Base-by-base conservation (phyloP, 2,888 invertebrate species). In the Drosophila borealis region DNA sequence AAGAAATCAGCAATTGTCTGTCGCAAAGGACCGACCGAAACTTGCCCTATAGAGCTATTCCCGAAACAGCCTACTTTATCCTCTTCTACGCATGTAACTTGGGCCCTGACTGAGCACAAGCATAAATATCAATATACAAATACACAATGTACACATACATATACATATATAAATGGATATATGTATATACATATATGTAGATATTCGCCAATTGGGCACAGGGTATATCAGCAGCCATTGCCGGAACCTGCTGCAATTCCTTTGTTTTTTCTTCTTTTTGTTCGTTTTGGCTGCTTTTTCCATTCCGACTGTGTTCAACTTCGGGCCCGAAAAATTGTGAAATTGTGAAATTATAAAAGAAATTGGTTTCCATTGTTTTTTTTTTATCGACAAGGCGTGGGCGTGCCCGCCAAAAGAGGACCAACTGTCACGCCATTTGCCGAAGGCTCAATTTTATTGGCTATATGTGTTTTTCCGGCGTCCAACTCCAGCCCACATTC, bases 281-380 rank as follows among this genome's bases (percentile, higher is more conserved):
- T 5, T 39, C 21, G 13, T 36, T 33, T n/a, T 17, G 13, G 19
- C 8, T 10, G 8, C 3, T 21, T 42, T 66, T 49, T 56, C 42
- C 44, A 46, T 56, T 37, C 33, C 21, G 21, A 39, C 44, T 42
- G 44, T 19, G 54, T 45, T 25, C 33, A 57, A 72, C 42, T 49
- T 77, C 73, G 34, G n/a, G 41, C 48, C 29, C 29, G 33, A 42
- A 66, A 74, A 55, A 36, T 25, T 33, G 53, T 14, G 54, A 36
- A 55, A 63, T 70, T 74, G 61, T 67, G 51, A 78, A 80, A 80
- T 80, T 70, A 80, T 80, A 67, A 62, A 63, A 79, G 65, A 76
- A 77, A 86, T 70, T 76, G 72, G 50, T 44, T 69, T 57, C 56
- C 51, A 70, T 82, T 83, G 80, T 77, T 73, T 82, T 68, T 41